Base-by-base conservation (phyloP, 2,888 invertebrate species). In the Slavum lentiscoides region DNA sequence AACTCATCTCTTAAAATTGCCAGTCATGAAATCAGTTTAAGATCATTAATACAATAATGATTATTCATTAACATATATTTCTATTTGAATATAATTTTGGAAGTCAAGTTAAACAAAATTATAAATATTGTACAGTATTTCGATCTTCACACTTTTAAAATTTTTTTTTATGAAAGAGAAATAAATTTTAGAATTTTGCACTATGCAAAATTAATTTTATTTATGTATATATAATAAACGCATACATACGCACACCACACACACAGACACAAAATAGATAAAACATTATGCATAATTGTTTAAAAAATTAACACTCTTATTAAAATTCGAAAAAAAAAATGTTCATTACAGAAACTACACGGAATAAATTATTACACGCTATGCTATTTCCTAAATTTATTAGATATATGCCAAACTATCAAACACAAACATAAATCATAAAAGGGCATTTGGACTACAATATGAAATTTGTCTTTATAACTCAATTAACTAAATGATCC, bases 221-320 rank as follows among this genome's bases (percentile, higher is more conserved):
- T 61, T 37, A 8, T 64, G 19, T 73, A 72, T 64, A 23, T 64
- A 11, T 72, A 39, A 39, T 43, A 43, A 49, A 55, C 58, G n/a
- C 37, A 55, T 17, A 43, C 17, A 62, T 13, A 74, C 30, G 2
- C 30, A 30, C 30, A 30, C 30, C 30, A 30, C 4, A 30, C 30
- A 30, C 4, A 30, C n/a, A n/a, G n/a, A n/a, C 59, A 72, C 58
- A 74, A 74, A 74, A 61, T n/a, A 11, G 62, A n/a, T n/a, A 62
- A 30, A 62, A 49, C 13, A 49, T 49, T 73, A 23, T 72, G 59
- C 6, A 59, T 61, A 72, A 55, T 64, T 55, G 39, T 66, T 66
- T 74, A 59, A 67, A 75, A 67, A 75, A 76, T 76, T 59, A 76
- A 76, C 75, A 76, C 75, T 59, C 15, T 68, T 74, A 67, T 67